Conservation (phyloP, 1,140 invertebrate genomes). For the Harlomillsia oculata region DNA sequence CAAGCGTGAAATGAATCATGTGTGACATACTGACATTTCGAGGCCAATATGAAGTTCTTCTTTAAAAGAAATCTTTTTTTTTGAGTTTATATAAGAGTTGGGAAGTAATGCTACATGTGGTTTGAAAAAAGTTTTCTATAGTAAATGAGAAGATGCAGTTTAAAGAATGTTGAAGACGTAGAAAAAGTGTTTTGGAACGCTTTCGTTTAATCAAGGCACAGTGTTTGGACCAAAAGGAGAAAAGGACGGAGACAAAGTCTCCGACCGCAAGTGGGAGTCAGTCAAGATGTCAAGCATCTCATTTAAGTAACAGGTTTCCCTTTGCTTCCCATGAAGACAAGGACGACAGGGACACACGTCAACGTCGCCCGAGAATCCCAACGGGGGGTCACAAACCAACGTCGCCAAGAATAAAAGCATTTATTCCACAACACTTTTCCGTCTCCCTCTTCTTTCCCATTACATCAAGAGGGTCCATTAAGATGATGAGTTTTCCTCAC, state of each 20-base stretch:
- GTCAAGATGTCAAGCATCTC: slow-evolving; percentile 34
- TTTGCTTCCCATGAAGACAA: not conserved
- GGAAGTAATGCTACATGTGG: no score
- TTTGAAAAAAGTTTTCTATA: no score
- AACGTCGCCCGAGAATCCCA: slow-evolving; percentile 24
- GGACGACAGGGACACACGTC: slow-evolving; percentile 1
- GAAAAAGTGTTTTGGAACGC: no score
- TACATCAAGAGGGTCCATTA: slow-evolving; percentile 34
- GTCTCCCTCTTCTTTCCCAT: no score
- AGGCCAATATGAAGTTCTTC: no score
- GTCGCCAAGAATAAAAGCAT: slow-evolving; percentile 32
- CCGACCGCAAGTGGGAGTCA: slow-evolving; percentile 14
- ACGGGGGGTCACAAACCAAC: slow-evolving; percentile 14
- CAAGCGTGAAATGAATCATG: no score
- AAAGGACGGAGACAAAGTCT: not conserved
- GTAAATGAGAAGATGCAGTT: not conserved
- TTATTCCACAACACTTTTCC: slow-evolving; percentile 30
- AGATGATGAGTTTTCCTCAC: slow-evolving; percentile 34
- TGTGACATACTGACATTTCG: no score
- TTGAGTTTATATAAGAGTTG: no score
- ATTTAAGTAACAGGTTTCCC: slow-evolving; percentile 36
- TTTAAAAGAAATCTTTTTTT: no score
- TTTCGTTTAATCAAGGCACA: no score
- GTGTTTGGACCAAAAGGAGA: no score
- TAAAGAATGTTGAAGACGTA: no score